Evolutionary conservation across 1,140 invertebrate species (phyloP).

Genomic region (Brachionus asplanchnoidis): DNA sequence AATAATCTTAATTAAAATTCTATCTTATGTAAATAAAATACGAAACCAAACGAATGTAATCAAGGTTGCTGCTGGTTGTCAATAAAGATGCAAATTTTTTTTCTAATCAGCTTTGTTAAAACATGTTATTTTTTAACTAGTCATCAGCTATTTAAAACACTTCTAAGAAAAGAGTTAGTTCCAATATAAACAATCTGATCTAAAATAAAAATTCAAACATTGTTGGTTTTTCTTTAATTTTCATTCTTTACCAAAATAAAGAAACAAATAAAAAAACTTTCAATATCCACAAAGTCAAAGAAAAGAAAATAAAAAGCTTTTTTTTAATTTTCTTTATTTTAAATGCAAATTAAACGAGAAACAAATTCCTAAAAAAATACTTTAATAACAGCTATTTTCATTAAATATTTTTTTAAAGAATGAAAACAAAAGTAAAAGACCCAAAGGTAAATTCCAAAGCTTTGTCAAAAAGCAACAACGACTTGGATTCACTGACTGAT

Average conservation of each 20-base stretch:
- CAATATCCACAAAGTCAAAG: background rate
- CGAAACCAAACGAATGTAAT: background rate
- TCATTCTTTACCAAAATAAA: background rate
- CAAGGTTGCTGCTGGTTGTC: background rate
- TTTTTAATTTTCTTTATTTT: background rate
- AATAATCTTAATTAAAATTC: background rate
- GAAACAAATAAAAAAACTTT: background rate
- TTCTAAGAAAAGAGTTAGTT: background rate
- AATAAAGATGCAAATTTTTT: background rate
- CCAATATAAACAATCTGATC: background rate
- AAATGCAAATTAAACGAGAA: constrained; percentile 4
- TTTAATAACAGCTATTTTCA: background rate
- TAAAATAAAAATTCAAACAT: background rate
- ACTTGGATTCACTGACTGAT: background rate
- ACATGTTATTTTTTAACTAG: background rate
- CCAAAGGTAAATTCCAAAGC: constrained; percentile 4
- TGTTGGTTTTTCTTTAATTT: background rate
- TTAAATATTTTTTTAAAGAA: constrained; percentile 19
- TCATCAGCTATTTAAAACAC: background rate
- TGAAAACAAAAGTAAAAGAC: constrained; percentile 37
- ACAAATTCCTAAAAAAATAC: background rate
- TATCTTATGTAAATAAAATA: background rate
- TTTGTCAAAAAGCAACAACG: background rate
- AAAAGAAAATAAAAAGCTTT: constrained; percentile 21
- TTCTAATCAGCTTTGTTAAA: background rate